These are phyloP conservation scores for Bombyx huttoni DNA, from an alignment of 2,888 invertebrate species.

Conservation along the genomic window DNA sequence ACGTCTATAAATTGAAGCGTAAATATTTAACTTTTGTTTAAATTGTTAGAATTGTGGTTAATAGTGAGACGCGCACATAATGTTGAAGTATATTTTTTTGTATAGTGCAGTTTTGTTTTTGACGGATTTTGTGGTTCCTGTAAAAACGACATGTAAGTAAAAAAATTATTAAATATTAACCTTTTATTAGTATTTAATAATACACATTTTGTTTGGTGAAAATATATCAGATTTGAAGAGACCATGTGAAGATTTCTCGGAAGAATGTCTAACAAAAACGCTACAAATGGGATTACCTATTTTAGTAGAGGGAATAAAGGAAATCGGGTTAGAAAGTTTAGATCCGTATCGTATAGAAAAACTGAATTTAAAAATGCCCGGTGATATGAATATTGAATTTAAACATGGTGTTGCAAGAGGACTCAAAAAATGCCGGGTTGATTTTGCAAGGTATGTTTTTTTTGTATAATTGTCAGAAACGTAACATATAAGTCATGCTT, in stretches of 20 bases:
- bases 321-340: slow-evolving; percentile 23
- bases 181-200: background rate
- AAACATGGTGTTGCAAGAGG: slow-evolving; percentile 28
- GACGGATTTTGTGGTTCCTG: background rate
- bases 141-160: background rate
- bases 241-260: slow-evolving; percentile 23
- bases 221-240: slow-evolving; percentile 3
- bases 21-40: background rate
- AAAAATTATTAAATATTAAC: background rate
- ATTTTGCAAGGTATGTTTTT: slow-evolving; percentile 28
- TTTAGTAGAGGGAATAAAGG: slow-evolving; percentile 28
- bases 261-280: slow-evolving; percentile 25
- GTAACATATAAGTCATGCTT: too few species aligned
- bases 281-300: slow-evolving; percentile 24
- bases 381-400: slow-evolving; percentile 27
- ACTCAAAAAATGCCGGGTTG: slow-evolving; percentile 30
- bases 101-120: background rate
- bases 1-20: background rate
- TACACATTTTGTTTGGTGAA: background rate
- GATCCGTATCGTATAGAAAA: slow-evolving; percentile 34
- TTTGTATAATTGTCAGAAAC: background rate
- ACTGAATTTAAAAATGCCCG: slow-evolving; percentile 26
- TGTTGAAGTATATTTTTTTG: background rate
- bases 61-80: background rate
- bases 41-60: background rate